These are phyloP conservation scores for Lepidostoma basale DNA, from an alignment of 1,140 invertebrate species.

Conservation along the genomic window DNA sequence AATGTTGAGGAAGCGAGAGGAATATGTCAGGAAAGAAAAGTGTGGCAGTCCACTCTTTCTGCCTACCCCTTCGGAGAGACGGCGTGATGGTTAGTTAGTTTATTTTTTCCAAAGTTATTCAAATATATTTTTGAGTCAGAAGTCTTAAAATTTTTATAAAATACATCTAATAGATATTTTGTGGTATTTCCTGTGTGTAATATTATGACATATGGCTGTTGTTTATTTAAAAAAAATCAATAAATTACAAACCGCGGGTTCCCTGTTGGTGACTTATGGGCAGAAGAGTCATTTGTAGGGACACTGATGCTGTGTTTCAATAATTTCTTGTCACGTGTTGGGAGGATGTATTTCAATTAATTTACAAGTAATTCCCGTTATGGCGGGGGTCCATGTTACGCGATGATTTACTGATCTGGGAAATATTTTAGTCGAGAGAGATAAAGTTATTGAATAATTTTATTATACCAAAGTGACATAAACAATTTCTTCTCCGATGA, in stretches of 20 bases:
- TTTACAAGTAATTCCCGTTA: constrained; percentile 29
- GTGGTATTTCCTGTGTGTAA: too few species aligned
- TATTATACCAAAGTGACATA: background rate
- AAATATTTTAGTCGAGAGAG: background rate
- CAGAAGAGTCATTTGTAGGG: constrained; percentile 2
- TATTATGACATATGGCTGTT: too few species aligned
- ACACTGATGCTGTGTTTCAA: constrained; percentile 14
- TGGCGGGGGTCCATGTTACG: constrained; percentile 34
- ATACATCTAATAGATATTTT: too few species aligned
- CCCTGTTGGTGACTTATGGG: constrained; percentile 2
- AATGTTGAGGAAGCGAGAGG: too few species aligned
- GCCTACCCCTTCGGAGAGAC: too few species aligned
- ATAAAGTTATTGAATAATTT: constrained; percentile 6
- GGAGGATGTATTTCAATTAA: constrained; percentile 20
- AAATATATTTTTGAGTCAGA: too few species aligned
- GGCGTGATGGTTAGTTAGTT: too few species aligned
- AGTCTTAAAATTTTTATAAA: too few species aligned
- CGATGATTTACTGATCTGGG: background rate
- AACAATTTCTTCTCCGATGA: too few species aligned
- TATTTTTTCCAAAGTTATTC: too few species aligned
- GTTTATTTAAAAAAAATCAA: background rate
- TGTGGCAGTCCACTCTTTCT: too few species aligned
- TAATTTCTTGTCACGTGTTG: constrained; percentile 11
- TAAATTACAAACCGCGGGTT: background rate
- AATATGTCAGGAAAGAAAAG: too few species aligned